Evolutionary conservation across 2,113 vertebrate genomes (phyloP).

Genomic region (Piprites chloris): DNA sequence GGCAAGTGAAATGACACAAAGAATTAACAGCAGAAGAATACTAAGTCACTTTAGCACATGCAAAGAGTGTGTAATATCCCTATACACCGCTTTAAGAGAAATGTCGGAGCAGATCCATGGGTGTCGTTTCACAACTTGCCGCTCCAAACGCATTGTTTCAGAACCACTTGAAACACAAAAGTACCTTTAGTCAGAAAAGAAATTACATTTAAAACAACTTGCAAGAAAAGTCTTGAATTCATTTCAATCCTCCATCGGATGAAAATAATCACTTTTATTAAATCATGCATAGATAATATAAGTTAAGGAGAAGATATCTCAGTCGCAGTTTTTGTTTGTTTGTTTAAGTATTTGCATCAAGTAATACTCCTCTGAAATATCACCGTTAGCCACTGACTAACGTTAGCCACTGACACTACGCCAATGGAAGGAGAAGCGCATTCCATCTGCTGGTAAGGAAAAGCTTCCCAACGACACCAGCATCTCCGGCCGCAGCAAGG

Average conservation of each 20-base stretch:
- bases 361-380: background rate
- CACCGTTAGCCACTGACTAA: accelerated
- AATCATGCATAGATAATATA: background rate
- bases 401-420: accelerated
- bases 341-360: background rate
- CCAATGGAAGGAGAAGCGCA: accelerated
- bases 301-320: background rate
- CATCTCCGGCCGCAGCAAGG: accelerated
- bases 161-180: background rate
- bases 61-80: background rate
- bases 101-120: background rate
- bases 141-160: background rate
- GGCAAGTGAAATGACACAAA: background rate
- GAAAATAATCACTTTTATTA: background rate
- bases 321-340: background rate
- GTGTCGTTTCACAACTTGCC: background rate
- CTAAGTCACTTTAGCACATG: background rate
- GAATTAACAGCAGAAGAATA: background rate
- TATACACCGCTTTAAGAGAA: background rate
- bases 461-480: accelerated
- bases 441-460: accelerated
- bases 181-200: background rate
- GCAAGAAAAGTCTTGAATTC: background rate
- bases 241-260: background rate
- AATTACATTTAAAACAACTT: background rate